A percentile compares a stretch with the other conserved stretches of the same genome.
Evolutionary conservation across 2,113 vertebrate species (phyloP).

Genomic region (Entomyzon cyanotis): DNA sequence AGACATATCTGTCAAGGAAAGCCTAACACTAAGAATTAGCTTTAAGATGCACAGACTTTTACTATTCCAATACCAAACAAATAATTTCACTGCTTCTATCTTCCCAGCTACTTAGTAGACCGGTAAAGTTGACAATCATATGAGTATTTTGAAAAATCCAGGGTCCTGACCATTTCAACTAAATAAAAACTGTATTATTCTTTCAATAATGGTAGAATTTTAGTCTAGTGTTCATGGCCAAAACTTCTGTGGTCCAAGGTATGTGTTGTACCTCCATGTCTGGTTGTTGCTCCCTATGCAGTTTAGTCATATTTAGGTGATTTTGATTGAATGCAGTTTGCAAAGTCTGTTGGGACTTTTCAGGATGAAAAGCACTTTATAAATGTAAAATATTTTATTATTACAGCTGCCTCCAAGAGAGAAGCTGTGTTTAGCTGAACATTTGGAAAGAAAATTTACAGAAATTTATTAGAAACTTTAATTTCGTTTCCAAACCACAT

Average conservation of each 20-base stretch:
- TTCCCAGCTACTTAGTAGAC: background rate
- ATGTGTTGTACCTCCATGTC: background rate
- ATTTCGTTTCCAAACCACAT: slow-evolving; percentile 47
- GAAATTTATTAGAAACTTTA: slow-evolving; percentile 50
- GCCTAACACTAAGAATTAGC: background rate
- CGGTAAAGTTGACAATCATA: background rate
- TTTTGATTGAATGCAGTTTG: background rate
- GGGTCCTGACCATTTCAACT: background rate
- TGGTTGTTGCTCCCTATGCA: background rate
- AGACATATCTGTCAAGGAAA: background rate
- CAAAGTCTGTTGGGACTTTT: slow-evolving; percentile 15
- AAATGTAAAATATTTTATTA: slow-evolving; percentile 36
- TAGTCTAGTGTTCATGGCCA: background rate
- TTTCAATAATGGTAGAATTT: background rate
- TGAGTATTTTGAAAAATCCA: background rate
- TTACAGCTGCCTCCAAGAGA: slow-evolving; percentile 38
- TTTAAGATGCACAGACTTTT: background rate
- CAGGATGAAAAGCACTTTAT: slow-evolving; percentile 29
- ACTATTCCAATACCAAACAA: background rate
- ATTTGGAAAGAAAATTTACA: slow-evolving; percentile 13
- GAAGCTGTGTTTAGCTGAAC: slow-evolving; percentile 15
- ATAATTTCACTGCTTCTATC: background rate
- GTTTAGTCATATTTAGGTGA: background rate
- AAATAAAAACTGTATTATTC: background rate
- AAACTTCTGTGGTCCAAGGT: background rate